Evolutionary conservation across 2,113 vertebrate species (phyloP), one percentile per base, ranked within the genome.

Genomic region (Aramus guarauna): DNA sequence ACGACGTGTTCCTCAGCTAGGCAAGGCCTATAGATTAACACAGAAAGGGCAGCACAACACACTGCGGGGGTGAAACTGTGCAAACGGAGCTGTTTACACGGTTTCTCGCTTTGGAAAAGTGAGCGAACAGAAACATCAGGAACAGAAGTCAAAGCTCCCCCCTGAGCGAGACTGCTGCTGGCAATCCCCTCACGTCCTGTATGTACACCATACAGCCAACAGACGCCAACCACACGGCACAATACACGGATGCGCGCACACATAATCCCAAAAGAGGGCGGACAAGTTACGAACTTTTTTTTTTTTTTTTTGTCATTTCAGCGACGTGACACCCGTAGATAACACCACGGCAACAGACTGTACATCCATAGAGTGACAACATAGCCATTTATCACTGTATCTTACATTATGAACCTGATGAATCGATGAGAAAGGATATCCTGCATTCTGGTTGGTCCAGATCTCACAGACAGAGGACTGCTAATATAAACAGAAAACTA

Each of bases 331-430:
- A 97, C 96, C 97, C 67, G 41, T 18, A 62, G 94, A 86, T 16
- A 63, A 98, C 97, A 98, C 39, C 96, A 96, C 26, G 76, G 98
- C 94, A 48, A 98, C 98, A 98, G 95, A 98, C 60, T 74, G 95
- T 77, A 98, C 73, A 98, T 91, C 36, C 94, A 97, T 55, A 89
- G 95, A 97, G 96, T 76, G 96, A 97, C 96, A 97, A 98, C 96
- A 97, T 17, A 98, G 97, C 96, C 95, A 29, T 97, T 96, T 67
- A 98, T 92, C 88, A 1, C 94, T 93, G 94, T 93, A 64, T 97
- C 98, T 98, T 98, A 98, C 98, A 98, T 98, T 98, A 98, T 98
- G 98, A 94, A 98, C 98, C 98, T 98, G 98, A 96, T 98, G 98
- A 59, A 98, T 98, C 96, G 98, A 98, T 96, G 98, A 98, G 98